A percentile compares a stretch with the other conserved stretches of the same genome.
phyloP scores from a whole-genome alignment of 2,797 vertebrate species.

The Notolabrus celidotus region DNA sequence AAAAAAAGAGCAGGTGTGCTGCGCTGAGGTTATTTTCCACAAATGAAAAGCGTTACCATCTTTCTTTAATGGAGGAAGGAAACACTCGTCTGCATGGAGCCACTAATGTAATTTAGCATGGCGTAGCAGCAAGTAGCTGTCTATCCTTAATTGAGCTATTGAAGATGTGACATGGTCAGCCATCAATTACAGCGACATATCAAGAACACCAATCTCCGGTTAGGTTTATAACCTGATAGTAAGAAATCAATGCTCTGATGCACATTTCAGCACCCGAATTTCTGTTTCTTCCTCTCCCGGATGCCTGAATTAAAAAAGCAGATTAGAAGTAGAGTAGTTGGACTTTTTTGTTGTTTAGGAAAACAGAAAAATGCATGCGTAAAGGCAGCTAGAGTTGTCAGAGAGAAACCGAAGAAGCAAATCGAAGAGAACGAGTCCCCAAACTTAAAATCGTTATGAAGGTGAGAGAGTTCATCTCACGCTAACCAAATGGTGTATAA shows the following conservation, averaged over 20 bases:
- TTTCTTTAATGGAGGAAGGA: constrained; percentile 51
- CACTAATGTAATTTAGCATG: constrained; percentile 79
- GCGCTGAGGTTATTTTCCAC: constrained; percentile 37
- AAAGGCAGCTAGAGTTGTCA: constrained; percentile 49
- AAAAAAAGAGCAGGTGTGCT: constrained; percentile 54
- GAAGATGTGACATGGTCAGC: constrained; percentile 84
- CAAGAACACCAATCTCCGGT: constrained; percentile 69
- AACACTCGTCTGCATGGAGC: constrained; percentile 66
- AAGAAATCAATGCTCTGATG: constrained; percentile 65
- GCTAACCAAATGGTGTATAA: background rate
- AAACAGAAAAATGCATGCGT: constrained; percentile 43
- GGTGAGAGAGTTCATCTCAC: background rate
- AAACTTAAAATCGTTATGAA: background rate
- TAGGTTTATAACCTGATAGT: constrained; percentile 62
- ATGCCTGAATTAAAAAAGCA: constrained; percentile 31
- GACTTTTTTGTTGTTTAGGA: constrained; percentile 46
- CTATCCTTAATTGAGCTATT: constrained; percentile 77
- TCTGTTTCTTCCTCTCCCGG: constrained; percentile 7
- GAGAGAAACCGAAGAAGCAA: constrained; percentile 19
- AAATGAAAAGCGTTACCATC: constrained; percentile 35
- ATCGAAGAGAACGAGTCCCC: background rate
- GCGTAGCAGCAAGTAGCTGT: constrained; percentile 71
- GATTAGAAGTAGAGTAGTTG: constrained; percentile 66
- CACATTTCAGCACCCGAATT: constrained; percentile 55
- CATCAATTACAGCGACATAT: constrained; percentile 78